These are phyloP conservation scores for Polypterus bichir DNA, from an alignment of 2,113 vertebrate genomes.

Conservation along the genomic window DNA sequence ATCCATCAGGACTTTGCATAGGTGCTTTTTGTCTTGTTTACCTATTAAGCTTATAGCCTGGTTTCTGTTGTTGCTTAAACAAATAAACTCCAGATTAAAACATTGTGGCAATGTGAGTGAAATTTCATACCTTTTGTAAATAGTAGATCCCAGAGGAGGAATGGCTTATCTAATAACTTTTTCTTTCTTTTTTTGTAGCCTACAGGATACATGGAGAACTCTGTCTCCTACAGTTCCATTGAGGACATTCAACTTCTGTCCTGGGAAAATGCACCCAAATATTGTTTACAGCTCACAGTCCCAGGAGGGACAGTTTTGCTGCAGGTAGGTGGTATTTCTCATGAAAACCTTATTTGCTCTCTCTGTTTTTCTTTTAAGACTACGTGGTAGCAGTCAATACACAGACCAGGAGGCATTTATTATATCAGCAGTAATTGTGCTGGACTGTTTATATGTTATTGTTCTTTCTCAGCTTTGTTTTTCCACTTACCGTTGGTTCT, in stretches of 20 bases:
- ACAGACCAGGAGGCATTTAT: not conserved
- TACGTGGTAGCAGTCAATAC: not conserved
- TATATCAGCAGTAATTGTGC: not conserved
- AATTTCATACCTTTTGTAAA: too few relatives aligned
- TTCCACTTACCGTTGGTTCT: not conserved
- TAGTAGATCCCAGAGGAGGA: too few relatives aligned
- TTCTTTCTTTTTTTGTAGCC: constrained; percentile 56
- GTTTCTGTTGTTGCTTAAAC: not conserved
- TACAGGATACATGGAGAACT: constrained; percentile 95
- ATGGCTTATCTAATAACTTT: not conserved
- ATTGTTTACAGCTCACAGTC: constrained; percentile 96
- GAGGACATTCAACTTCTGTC: constrained; percentile 94
- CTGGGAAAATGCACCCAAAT: constrained; percentile 98
- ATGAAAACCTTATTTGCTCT: constrained; percentile 13
- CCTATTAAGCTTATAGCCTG: too few relatives aligned
- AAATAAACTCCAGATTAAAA: not conserved
- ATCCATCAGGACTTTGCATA: too few relatives aligned
- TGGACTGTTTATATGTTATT: not conserved
- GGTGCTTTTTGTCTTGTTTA: not conserved
- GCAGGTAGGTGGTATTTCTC: constrained; percentile 61
- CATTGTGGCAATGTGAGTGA: not conserved
- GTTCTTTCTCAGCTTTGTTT: too few relatives aligned
- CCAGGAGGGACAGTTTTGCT: constrained; percentile 86
- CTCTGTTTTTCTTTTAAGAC: not conserved
- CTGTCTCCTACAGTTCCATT: constrained; percentile 91